phyloP scores from a whole-genome alignment of 2,113 vertebrate genomes.

The Channa maculata region DNA sequence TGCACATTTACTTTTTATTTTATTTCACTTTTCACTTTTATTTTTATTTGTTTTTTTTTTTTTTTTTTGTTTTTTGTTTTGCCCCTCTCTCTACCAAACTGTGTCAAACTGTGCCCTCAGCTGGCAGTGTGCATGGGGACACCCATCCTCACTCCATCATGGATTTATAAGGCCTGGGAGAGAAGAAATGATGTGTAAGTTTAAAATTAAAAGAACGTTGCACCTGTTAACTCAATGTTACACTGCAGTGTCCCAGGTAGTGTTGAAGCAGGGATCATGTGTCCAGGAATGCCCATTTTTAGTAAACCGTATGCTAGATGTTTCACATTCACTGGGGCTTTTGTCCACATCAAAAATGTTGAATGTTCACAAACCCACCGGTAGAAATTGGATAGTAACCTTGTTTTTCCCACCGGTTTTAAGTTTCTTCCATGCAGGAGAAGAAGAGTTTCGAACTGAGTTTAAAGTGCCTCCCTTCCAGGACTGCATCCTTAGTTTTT shows the following conservation, averaged over 20 bases:
- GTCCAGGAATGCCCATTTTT: too few relatives aligned
- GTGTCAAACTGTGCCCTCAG: constrained; percentile 69
- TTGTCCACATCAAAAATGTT: too few relatives aligned
- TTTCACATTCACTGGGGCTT: too few relatives aligned
- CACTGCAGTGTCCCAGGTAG: too few relatives aligned
- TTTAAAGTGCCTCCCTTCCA: constrained; percentile 98
- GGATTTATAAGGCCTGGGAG: constrained; percentile 96
- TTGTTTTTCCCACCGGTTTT: constrained; percentile 1
- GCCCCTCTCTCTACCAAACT: background rate
- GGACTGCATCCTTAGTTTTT: constrained; percentile 94
- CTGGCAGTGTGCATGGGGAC: constrained; percentile 96
- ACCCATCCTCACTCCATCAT: constrained; percentile 93
- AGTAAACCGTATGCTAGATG: too few relatives aligned
- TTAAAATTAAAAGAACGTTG: background rate
- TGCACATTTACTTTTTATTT: background rate
- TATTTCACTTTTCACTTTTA: too few relatives aligned
- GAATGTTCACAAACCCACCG: background rate
- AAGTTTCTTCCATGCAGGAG: constrained; percentile 89
- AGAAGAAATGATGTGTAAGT: constrained; percentile 90
- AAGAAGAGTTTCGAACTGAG: constrained; percentile 90
- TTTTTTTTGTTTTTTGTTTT: constrained; percentile 10
- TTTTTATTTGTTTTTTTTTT: background rate
- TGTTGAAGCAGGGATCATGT: too few relatives aligned
- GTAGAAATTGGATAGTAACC: background rate
- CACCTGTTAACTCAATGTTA: too few relatives aligned